phyloP scores from a whole-genome alignment of 2,888 invertebrate species.

The Syritta pipiens region DNA sequence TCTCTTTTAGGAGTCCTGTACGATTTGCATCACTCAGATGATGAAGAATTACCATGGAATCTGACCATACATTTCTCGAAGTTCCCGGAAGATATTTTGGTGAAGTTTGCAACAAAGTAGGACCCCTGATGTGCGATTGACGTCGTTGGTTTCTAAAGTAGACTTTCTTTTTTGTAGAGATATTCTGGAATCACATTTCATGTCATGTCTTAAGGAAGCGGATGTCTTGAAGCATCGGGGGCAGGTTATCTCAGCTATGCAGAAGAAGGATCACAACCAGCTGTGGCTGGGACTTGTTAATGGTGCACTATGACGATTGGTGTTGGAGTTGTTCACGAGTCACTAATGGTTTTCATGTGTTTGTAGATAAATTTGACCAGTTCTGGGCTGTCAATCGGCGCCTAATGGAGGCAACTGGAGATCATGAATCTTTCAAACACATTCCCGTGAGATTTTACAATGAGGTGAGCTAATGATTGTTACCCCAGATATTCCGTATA shows the following conservation, averaged over 20 bases:
- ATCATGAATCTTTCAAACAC: conserved; percentile 90
- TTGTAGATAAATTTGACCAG: conserved; percentile 97
- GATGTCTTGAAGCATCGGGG: conserved; percentile 98
- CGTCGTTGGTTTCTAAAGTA: background rate
- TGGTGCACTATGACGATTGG: conserved; percentile 82
- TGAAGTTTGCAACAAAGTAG: conserved; percentile 91
- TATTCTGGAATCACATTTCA: conserved; percentile 94
- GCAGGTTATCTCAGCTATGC: conserved; percentile 93
- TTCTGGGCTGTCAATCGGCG: conserved; percentile 98
- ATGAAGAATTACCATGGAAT: conserved; percentile 92
- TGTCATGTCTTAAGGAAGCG: conserved; percentile 98
- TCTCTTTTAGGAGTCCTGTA: conserved; percentile 88
- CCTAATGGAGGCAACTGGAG: conserved; percentile 92
- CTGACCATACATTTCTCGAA: conserved; percentile 96
- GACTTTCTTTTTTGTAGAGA: conserved; percentile 83
- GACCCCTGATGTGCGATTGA: background rate
- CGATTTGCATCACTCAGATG: conserved; percentile 87
- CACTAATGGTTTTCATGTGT: background rate
- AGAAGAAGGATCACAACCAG: conserved; percentile 97
- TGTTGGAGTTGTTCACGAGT: no score
- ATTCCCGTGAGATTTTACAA: conserved; percentile 93
- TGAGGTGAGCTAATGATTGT: conserved; percentile 78
- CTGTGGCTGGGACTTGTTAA: conserved; percentile 96
- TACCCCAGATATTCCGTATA: background rate
- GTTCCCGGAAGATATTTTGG: conserved; percentile 93